phyloP scores from a whole-genome alignment of 2,888 invertebrate species.

The Cantharis rufa region DNA sequence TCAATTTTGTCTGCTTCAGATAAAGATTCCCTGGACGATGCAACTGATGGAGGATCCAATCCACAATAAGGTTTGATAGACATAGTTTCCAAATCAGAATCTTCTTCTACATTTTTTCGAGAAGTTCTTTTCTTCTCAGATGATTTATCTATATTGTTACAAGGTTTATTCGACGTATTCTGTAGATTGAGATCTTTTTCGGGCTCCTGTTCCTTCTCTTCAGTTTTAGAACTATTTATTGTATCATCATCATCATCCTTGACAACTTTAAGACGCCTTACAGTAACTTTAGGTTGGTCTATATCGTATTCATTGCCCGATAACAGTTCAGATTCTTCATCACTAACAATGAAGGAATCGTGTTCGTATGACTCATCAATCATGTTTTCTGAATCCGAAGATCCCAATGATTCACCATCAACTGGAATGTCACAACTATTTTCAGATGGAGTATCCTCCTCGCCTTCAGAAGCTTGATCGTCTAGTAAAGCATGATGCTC shows the following conservation, averaged over 20 bases:
- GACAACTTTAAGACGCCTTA: constrained; percentile 3
- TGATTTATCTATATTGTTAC: not conserved
- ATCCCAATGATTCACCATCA: constrained; percentile 50
- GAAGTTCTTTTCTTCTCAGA: constrained; percentile 4
- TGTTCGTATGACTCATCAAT: constrained; percentile 42
- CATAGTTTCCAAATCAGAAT: constrained; percentile 29
- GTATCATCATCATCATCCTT: not conserved
- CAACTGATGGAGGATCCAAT: constrained; percentile 22
- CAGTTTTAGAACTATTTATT: not conserved
- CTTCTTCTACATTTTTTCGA: constrained; percentile 8
- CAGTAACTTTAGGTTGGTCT: constrained; percentile 7
- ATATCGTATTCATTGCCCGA: constrained; percentile 47
- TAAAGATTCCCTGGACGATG: constrained; percentile 25
- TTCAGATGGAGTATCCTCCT: constrained; percentile 52
- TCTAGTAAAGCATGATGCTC: constrained; percentile 37
- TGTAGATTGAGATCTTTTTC: not conserved
- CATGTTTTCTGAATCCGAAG: constrained; percentile 39
- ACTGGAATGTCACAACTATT: constrained; percentile 51
- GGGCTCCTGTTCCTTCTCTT: not conserved
- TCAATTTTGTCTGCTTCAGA: constrained; percentile 19
- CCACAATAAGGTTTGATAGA: constrained; percentile 31
- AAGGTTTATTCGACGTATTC: not conserved
- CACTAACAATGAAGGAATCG: constrained; percentile 45
- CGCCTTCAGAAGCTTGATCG: constrained; percentile 50
- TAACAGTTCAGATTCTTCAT: constrained; percentile 44